Percentiles rank a stretch among this genome's conserved stretches.
Conservation (phyloP, 2,113 vertebrate genomes). For the Acrocephalus arundinaceus region DNA sequence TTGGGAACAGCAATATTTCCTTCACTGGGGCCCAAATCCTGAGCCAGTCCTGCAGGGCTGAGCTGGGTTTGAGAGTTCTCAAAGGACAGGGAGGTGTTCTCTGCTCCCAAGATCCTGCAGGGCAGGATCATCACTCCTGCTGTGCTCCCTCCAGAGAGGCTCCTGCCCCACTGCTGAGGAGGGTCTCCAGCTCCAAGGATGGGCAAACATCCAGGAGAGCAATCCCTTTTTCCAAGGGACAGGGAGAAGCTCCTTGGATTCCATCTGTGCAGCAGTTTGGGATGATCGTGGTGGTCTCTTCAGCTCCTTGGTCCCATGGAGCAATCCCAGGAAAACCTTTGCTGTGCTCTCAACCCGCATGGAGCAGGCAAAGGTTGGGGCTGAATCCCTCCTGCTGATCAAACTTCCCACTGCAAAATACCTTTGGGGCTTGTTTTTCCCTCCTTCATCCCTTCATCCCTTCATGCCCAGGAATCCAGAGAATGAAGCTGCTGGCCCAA, state of each 20-base stretch:
- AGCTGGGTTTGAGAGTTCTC: neutral
- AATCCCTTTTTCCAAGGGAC: neutral
- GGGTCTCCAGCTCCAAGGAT: neutral
- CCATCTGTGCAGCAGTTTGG: neutral
- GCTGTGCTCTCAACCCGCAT: accelerated
- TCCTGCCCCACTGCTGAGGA: neutral
- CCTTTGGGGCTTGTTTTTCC: neutral
- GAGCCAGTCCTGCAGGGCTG: neutral
- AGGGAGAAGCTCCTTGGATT: neutral
- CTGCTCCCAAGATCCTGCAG: neutral
- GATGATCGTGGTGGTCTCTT: neutral
- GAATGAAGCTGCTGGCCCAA: neutral
- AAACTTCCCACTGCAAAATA: neutral
- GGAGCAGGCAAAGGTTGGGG: neutral
- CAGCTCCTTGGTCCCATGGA: accelerated
- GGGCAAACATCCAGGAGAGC: neutral
- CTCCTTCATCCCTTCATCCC: neutral
- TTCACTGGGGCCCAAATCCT: neutral
- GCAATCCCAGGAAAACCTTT: neutral
- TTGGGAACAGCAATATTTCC: neutral
- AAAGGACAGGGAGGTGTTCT: neutral
- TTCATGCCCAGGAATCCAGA: accelerated
- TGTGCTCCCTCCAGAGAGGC: neutral
- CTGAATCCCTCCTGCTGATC: neutral
- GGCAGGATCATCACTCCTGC: neutral